Evolutionary conservation across 2,797 vertebrate genomes (phyloP), one percentile per base, ranked within the genome.

Genomic region (Cephalopachus bancanus): DNA sequence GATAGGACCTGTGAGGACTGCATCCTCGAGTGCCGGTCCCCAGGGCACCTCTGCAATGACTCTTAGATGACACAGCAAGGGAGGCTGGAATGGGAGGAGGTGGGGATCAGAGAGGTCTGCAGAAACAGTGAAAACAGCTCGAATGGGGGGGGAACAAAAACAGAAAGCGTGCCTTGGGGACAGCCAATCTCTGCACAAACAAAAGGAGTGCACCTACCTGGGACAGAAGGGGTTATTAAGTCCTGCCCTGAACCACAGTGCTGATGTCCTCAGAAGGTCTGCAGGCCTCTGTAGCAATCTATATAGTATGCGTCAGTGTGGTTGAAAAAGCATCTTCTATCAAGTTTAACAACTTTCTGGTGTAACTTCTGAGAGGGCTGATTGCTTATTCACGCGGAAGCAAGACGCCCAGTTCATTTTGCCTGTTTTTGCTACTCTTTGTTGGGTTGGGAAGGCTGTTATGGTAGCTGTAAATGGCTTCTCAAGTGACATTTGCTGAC

Each of bases 401-500:
- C 98, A 99, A 99, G 99, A 99, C 98, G 98, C 99, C 99, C 99
- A 98, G 98, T 99, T 99, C 98, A 94, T 98, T 98, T 98, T 98
- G 99, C 99, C 99, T 99, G 98, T 98, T 99, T 99, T 99, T 98
- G 98, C 98, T 99, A 99, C 98, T 99, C 98, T 99, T 99, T 98
- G 98, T 98, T 99, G 99, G 90, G 98, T 99, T 98, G 98, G 98
- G 98, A 98, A 98, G 99, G 99, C 99, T 99, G 99, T 99, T 99
- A 99, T 99, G 99, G 99, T 98, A 98, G 99, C 99, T 99, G 99
- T 99, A 99, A 99, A 99, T 99, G 99, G 99, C 99, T 99, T 99
- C 99, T 99, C 99, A 98, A 98, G 99, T 99, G 99, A 99, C 99
- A 99, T 99, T 99, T 99, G 99, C 99, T 99, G 99, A 99, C 99